A percentile compares a stretch with the other conserved stretches of the same genome.
phyloP scores from a whole-genome alignment of 2,888 invertebrate species.

The Anthrax anthrax region DNA sequence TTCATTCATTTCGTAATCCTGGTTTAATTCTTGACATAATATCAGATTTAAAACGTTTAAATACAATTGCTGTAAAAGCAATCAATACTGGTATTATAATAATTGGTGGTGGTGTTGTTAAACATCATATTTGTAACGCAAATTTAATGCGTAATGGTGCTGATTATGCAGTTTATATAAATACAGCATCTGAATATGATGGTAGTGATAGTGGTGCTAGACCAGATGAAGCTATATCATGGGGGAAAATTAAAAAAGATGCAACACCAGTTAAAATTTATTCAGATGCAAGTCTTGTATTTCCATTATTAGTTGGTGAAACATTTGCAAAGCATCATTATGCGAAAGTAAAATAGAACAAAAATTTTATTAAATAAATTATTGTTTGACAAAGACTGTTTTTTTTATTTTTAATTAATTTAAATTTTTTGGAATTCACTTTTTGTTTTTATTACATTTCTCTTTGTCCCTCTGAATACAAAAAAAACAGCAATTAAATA shows the following conservation, averaged over 20 bases:
- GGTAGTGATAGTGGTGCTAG: conserved; percentile 95
- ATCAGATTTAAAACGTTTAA: conserved; percentile 77
- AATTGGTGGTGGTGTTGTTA: conserved; percentile 89
- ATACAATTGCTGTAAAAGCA: conserved; percentile 88
- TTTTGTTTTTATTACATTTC: too few species aligned
- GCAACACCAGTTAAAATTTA: conserved; percentile 85
- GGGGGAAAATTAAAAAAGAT: conserved; percentile 90
- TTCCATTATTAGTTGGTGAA: conserved; percentile 88
- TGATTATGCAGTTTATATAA: conserved; percentile 87
- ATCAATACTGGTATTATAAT: conserved; percentile 92
- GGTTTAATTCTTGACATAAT: conserved; percentile 88
- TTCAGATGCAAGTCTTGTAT: conserved; percentile 86
- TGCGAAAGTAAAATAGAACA: conserved; percentile 12
- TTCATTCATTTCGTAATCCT: conserved; percentile 87
- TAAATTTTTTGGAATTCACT: too few species aligned
- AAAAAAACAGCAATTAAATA: too few species aligned
- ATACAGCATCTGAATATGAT: conserved; percentile 92
- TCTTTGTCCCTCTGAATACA: too few species aligned
- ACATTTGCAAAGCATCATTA: conserved; percentile 73
- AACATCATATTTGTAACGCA: conserved; percentile 98
- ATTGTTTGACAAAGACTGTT: too few species aligned
- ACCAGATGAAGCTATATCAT: conserved; percentile 96
- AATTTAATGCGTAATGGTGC: conserved; percentile 99
- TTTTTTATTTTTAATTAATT: too few species aligned
- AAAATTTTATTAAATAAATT: too few species aligned